phyloP scores from a whole-genome alignment of 1,140 invertebrate species.

The Schlechtendalia chinensis region DNA sequence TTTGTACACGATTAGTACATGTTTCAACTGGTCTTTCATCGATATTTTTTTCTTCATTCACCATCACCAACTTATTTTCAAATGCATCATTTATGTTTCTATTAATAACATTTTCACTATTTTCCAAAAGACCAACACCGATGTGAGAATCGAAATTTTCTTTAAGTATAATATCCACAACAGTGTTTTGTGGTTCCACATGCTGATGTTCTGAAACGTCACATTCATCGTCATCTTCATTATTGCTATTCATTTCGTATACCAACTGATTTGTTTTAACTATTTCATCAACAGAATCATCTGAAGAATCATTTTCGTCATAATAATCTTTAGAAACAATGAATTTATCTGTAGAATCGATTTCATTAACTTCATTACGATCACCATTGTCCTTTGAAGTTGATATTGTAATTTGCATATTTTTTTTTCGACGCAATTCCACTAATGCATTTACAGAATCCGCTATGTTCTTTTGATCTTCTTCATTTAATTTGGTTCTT shows the following conservation, averaged over 20 bases:
- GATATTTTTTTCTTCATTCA: neutral
- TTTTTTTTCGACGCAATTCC: neutral
- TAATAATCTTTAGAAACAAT: constrained; percentile 36
- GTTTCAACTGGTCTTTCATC: neutral
- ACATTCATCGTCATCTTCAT: neutral
- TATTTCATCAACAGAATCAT: neutral
- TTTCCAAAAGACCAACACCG: too few relatives aligned
- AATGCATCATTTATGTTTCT: too few relatives aligned
- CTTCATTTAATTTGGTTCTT: constrained; percentile 50
- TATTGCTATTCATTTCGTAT: neutral
- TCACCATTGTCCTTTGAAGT: neutral
- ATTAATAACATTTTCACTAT: too few relatives aligned
- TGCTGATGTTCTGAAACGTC: neutral
- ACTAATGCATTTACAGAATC: constrained; percentile 51
- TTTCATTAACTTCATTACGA: too few relatives aligned
- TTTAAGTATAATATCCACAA: too few relatives aligned
- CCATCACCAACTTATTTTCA: neutral
- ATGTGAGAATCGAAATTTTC: too few relatives aligned
- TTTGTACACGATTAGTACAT: too few relatives aligned
- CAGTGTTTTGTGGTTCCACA: neutral
- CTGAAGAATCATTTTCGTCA: constrained; percentile 13
- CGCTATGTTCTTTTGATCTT: constrained; percentile 51
- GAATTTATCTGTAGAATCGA: constrained; percentile 2
- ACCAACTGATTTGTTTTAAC: neutral
- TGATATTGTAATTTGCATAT: neutral